These are phyloP conservation scores for Diloba caeruleocephala DNA, from an alignment of 2,888 invertebrate species.

Conservation along the genomic window DNA sequence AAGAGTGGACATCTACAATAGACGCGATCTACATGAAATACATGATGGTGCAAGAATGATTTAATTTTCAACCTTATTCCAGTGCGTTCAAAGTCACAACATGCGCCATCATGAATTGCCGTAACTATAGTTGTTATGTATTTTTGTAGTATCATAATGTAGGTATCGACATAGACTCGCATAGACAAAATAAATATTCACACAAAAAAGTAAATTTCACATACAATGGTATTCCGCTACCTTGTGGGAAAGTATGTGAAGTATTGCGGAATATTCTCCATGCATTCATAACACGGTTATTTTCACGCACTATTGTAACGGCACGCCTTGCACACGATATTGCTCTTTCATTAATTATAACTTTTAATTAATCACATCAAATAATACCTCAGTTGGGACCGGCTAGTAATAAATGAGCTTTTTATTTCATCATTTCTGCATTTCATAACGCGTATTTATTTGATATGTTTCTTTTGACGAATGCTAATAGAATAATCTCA, in stretches of 20 bases:
- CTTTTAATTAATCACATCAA: conserved; percentile 78
- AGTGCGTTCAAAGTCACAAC: too few species aligned
- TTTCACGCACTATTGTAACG: conserved; percentile 43
- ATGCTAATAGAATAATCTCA: conserved; percentile 39
- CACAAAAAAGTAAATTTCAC: conserved; percentile 27
- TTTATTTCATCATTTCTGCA: conserved; percentile 67
- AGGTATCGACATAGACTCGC: too few species aligned
- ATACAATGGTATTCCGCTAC: conserved; percentile 39
- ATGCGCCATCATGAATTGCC: too few species aligned
- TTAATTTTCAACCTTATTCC: too few species aligned
- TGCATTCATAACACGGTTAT: conserved; percentile 38
- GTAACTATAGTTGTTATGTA: too few species aligned
- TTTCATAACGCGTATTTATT: conserved; percentile 52
- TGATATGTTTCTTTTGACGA: conserved; percentile 41
- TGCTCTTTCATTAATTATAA: conserved; percentile 77
- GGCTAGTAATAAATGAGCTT: conserved; percentile 65
- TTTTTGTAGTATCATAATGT: too few species aligned
- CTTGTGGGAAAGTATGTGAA: conserved; percentile 44
- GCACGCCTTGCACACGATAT: conserved; percentile 63
- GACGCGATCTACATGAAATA: too few species aligned
- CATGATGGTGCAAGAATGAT: too few species aligned
- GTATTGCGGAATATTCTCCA: conserved; percentile 42
- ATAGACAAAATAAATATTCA: conserved; percentile 19
- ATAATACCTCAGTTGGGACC: conserved; percentile 66
- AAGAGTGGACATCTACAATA: too few species aligned